Percentiles rank a stretch among this genome's conserved stretches.
Conservation (phyloP, 2,797 vertebrate species). For the Malacoctenus gilli region DNA sequence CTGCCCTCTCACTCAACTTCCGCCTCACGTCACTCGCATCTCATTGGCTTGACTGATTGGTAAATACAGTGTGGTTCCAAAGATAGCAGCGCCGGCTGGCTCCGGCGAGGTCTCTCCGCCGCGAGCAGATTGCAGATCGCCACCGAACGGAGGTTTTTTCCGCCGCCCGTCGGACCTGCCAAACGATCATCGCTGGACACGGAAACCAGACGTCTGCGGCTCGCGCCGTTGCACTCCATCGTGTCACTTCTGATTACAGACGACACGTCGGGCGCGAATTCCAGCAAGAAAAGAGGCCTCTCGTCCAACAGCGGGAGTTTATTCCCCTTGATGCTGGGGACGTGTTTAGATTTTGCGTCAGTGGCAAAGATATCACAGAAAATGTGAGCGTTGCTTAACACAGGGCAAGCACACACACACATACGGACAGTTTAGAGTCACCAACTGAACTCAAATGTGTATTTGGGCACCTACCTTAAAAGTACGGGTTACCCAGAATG, state of each 20-base stretch:
- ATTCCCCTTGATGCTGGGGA: no score
- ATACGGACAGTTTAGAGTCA: no score
- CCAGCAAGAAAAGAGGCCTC: no score
- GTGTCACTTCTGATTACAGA: conserved; percentile 17
- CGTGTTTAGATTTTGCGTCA: no score
- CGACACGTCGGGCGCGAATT: conserved; percentile 1
- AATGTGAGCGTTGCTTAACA: no score
- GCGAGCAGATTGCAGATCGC: conserved; percentile 23
- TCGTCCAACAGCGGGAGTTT: no score
- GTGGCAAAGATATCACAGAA: no score
- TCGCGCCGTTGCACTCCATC: conserved; percentile 8
- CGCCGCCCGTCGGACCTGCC: conserved; percentile 11
- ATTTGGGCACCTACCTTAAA: no score
- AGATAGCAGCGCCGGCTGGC: conserved; percentile 46
- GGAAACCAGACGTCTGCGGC: conserved; percentile 33
- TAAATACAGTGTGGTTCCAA: conserved; percentile 36
- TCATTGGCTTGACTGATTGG: conserved; percentile 46
- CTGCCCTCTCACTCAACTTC: conserved; percentile 24
- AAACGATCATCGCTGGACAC: conserved; percentile 28
- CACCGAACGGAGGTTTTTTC: no score
- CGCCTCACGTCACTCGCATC: conserved; percentile 40
- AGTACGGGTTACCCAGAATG: no score
- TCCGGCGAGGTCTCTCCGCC: conserved; percentile 17
- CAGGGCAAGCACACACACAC: no score
- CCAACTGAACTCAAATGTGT: no score